Evolutionary conservation across 2,113 vertebrate species (phyloP), one percentile per base, ranked within the genome.

Genomic region (Tichodroma muraria): DNA sequence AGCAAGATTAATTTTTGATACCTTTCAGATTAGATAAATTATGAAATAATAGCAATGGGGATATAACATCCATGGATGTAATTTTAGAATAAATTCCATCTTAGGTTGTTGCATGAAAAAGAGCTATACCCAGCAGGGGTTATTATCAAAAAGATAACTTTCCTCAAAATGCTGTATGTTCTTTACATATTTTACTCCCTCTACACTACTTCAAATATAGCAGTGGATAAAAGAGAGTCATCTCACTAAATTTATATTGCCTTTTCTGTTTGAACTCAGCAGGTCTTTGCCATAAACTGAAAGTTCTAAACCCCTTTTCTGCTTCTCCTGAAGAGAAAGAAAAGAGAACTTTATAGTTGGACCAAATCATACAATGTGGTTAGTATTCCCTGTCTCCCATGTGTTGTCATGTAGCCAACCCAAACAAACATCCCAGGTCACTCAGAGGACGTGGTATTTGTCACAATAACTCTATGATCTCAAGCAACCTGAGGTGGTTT

Each of bases 181-280:
- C 54, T 80, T 82, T 80, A 69, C 21, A 9, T 73, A 80, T 53
- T 83, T 93, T 88, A 70, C 65, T 71, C 54, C 22, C 5, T 61
- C 16, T 85, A 60, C 42, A 56, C 20, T 80, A 70, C 73, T 86
- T 90, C 80, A 94, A 57, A 10, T 75, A 24, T 78, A 79, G 12
- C 42, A 81, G 33, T 73, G 54, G 54, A 81, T 84, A 59, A 80
- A 91, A 91, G 73, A 65, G 24, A 89, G 9, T 65, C 11, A 68
- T 92, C 53, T 90, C 61, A 50, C 38, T 52, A 64, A 91, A 94
- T 95, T 89, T 89, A 89, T 87, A 70, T 63, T 92, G 38, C 18
- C 21, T 65, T 65, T 92, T 91, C 80, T 54, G 19, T 79, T 94
- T 92, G 87, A 94, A 86, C 86, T 72, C 73, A 95, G 89, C 87